phyloP scores from a whole-genome alignment of 2,888 invertebrate species.

The Erebia ligea region DNA sequence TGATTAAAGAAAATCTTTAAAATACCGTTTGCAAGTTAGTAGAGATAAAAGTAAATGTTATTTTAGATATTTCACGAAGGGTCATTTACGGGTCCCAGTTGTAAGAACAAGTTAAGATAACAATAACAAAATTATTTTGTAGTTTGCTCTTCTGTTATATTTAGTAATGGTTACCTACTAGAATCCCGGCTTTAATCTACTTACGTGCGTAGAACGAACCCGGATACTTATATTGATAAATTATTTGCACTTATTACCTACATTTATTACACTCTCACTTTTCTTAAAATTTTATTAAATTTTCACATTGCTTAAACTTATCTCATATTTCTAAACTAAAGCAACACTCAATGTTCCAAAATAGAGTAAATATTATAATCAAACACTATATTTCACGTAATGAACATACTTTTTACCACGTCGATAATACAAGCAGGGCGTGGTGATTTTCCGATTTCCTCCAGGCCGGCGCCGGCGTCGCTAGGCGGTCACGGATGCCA shows the following conservation, averaged over 20 bases:
- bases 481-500: conserved; percentile 52
- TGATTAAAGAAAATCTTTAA: too few species aligned
- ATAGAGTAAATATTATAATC: neutral
- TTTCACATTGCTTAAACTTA: neutral
- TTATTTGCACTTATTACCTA: conserved; percentile 1
- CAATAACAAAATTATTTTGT: neutral
- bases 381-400: conserved; percentile 25
- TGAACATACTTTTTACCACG: conserved; percentile 34
- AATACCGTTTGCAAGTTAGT: too few species aligned
- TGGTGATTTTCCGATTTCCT: conserved; percentile 29
- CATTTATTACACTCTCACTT: conserved; percentile 19
- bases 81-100: neutral
- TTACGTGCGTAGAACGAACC: neutral
- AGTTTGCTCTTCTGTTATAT: neutral
- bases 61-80: neutral
- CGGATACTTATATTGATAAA: neutral
- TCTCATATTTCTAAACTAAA: neutral
- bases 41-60: neutral
- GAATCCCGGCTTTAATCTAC: conserved; percentile 15
- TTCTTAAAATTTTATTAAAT: neutral
- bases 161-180: conserved; percentile 19
- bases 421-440: conserved; percentile 31
- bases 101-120: neutral
- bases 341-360: too few species aligned
- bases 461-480: conserved; percentile 38